These are phyloP conservation scores for Metaphire vulgaris DNA, from an alignment of 1,140 invertebrate genomes.

Conservation along the genomic window DNA sequence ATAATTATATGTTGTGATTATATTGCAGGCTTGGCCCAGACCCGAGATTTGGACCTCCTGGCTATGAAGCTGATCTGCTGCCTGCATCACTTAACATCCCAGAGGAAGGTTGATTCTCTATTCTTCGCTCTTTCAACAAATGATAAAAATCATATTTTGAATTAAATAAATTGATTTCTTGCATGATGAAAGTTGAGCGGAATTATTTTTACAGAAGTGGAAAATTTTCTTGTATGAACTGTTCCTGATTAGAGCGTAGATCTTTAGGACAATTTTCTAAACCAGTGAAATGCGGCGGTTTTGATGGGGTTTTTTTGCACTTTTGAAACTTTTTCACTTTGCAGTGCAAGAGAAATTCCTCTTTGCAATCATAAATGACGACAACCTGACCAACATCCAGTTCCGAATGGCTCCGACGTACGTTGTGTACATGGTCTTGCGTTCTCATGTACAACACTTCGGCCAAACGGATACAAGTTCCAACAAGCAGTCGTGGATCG, in stretches of 20 bases:
- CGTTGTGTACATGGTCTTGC: slow-evolving; percentile 83
- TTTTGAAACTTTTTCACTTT: slow-evolving; percentile 19
- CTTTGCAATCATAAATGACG: slow-evolving; percentile 73
- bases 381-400: slow-evolving; percentile 59
- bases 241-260: too few species aligned
- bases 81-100: background rate
- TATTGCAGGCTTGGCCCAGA: background rate
- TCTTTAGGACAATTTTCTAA: too few species aligned
- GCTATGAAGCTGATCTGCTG: background rate
- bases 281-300: too few species aligned
- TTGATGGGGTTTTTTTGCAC: too few species aligned
- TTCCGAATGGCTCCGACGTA: slow-evolving; percentile 82
- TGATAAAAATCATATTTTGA: too few species aligned
- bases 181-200: too few species aligned
- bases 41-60: background rate
- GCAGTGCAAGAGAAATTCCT: slow-evolving; percentile 78
- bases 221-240: too few species aligned
- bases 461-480: slow-evolving; percentile 68
- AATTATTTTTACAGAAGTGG: too few species aligned
- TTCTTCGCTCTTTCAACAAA: background rate
- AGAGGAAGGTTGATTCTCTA: background rate
- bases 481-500: slow-evolving; percentile 77
- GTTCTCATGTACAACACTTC: slow-evolving; percentile 63
- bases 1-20: too few species aligned
- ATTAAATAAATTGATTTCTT: too few species aligned